Evolutionary conservation across 30 jellyfish, hydroid and myxozoan genomes (phyloP).

Genomic region (Mastigias papua): DNA sequence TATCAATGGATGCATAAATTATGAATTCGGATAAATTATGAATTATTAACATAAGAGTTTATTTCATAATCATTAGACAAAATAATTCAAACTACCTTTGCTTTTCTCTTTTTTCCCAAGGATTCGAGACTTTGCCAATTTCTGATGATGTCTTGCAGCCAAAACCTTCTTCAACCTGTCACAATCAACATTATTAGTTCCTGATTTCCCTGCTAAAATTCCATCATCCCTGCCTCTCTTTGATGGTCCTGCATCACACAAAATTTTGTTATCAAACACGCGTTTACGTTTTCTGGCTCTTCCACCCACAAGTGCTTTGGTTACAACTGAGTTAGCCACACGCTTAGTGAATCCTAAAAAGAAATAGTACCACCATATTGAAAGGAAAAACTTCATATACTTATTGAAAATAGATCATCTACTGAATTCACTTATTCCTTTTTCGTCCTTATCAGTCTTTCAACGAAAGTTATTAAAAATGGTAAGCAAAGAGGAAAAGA

Average conservation of each 20-base stretch:
- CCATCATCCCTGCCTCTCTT: slow-evolving; percentile 31
- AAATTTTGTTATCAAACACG: slow-evolving; percentile 47
- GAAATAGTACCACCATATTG: no score
- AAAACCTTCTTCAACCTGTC: slow-evolving; percentile 35
- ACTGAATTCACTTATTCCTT: neutral
- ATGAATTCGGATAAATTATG: no score
- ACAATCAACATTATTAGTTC: slow-evolving; percentile 1
- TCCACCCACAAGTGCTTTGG: slow-evolving; percentile 55
- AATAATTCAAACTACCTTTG: neutral
- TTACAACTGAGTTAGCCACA: slow-evolving; percentile 17
- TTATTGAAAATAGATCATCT: neutral
- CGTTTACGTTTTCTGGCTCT: slow-evolving; percentile 59
- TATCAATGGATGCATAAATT: no score
- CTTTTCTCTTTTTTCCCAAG: neutral
- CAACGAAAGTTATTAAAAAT: no score
- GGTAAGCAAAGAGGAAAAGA: no score
- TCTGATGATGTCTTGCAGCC: slow-evolving; percentile 57
- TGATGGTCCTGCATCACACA: slow-evolving; percentile 23
- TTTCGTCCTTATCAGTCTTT: no score
- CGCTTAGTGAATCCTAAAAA: slow-evolving; percentile 23
- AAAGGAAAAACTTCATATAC: neutral
- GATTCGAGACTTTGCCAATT: neutral
- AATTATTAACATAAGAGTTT: no score
- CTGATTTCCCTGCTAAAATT: neutral
- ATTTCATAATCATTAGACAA: neutral